Base-by-base conservation (phyloP, 2,113 vertebrate genomes). In the Catharus bicknelli region DNA sequence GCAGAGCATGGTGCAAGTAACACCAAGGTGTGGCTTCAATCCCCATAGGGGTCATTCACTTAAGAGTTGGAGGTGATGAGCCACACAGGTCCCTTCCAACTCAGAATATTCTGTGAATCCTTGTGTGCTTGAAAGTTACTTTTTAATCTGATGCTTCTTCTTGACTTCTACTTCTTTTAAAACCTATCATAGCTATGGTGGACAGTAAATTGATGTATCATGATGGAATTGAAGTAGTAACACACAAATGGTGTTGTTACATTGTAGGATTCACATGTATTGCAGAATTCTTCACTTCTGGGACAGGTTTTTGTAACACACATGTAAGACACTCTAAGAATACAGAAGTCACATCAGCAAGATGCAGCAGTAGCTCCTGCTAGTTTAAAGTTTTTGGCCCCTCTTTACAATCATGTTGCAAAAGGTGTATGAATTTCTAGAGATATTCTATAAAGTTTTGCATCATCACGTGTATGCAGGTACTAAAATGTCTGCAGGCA, bases 381-480 rank as follows among this genome's bases (percentile, higher is more conserved):
- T 72, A 54, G 34, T 79, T 80, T 38, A 12, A 70, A 77, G 27
- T 2, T 48, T 86, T 81, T 77, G 32, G 9, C 48, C n/a, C 20
- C 3, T 30, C 12, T 47, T 73, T 16, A 32, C 0, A 0, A 34
- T 19, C 30, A 5, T 8, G 23, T 55, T 82, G 73, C 38, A 79
- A 85, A 70, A 64, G 4, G 8, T 13, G 7, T 38, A 15, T 38
- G 9, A 38, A 30, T 42, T 88, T 83, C 25, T 80, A 58, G 59
- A 80, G 55, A 42, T 62, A 12, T 8, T 64, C 13, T 19, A 0
- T 42, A 2, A 40, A 54, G 27, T 86, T 47, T 45, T 23, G 29
- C 40, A 45, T 83, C 54, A 2, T 32, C 6, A 1, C 51, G 15
- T 4, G 1, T 9, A 2, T 50, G 40, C 38, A 42, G 29, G 11